phyloP scores from a whole-genome alignment of 1,140 invertebrate species.

The Condylostylus longicornis region DNA sequence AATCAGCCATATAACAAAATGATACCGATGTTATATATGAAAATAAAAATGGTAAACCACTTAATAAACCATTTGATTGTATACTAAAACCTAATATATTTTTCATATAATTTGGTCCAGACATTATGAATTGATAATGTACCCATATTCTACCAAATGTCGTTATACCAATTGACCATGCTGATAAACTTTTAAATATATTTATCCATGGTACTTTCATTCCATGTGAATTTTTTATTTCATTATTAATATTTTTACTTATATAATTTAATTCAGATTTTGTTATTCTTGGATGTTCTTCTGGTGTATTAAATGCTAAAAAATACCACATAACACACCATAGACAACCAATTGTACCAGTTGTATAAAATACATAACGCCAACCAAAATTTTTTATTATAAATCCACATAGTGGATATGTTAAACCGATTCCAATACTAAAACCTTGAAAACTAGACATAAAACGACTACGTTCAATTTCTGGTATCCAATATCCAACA shows the following conservation, averaged over 20 bases:
- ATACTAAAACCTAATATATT: constrained; percentile 51
- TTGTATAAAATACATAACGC: constrained; percentile 53
- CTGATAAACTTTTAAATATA: constrained; percentile 60
- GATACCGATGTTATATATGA: constrained; percentile 53
- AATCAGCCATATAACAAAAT: constrained; percentile 54
- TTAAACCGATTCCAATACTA: constrained; percentile 56
- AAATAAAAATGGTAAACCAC: constrained; percentile 50
- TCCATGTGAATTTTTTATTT: constrained; percentile 29
- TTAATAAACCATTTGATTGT: constrained; percentile 50
- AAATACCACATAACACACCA: constrained; percentile 57
- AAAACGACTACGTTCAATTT: constrained; percentile 56
- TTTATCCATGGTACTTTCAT: constrained; percentile 51
- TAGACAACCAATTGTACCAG: constrained; percentile 46
- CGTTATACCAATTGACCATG: constrained; percentile 65
- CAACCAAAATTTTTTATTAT: constrained; percentile 51
- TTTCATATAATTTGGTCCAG: constrained; percentile 57
- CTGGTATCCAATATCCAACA: constrained; percentile 71
- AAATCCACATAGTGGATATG: constrained; percentile 53
- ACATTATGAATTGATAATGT: constrained; percentile 54
- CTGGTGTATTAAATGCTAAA: constrained; percentile 57
- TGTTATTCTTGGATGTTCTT: constrained; percentile 56
- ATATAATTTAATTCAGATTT: constrained; percentile 54
- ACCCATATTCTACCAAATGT: constrained; percentile 59
- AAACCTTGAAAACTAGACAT: constrained; percentile 66
- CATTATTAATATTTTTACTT: constrained; percentile 39